phyloP scores from a whole-genome alignment of 2,888 invertebrate species.

The Marronus borbonicus region DNA sequence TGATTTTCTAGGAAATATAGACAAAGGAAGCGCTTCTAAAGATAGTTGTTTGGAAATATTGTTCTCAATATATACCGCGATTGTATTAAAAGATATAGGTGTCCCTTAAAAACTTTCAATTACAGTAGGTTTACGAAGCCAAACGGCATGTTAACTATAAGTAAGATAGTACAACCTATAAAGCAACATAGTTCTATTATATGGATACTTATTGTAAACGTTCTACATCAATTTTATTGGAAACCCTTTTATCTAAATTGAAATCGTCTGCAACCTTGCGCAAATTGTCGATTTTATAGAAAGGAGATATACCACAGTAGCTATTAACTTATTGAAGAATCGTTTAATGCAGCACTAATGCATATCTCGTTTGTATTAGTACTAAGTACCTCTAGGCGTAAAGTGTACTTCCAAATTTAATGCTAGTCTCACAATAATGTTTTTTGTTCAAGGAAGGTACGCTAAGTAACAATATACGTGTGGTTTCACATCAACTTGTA shows the following conservation, averaged over 20 bases:
- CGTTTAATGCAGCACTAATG: conserved; percentile 4
- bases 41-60: too few relatives aligned
- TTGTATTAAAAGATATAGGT: too few relatives aligned
- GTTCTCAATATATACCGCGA: neutral
- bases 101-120: neutral
- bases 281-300: conserved; percentile 34
- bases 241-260: conserved; percentile 40
- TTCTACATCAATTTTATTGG: conserved; percentile 40
- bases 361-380: neutral
- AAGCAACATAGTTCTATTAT: conserved; percentile 31
- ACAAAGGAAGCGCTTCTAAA: too few relatives aligned
- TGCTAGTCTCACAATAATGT: neutral
- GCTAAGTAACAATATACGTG: too few relatives aligned
- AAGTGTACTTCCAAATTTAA: neutral
- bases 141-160: neutral
- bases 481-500: neutral
- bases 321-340: neutral
- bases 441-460: neutral
- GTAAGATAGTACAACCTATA: neutral
- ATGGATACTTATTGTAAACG: conserved; percentile 10
- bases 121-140: neutral
- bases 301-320: neutral
- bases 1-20: too few relatives aligned
- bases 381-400: neutral
- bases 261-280: conserved; percentile 36